Conservation (phyloP, 23 tunicate genomes). For the Trididemnum nubilum region DNA sequence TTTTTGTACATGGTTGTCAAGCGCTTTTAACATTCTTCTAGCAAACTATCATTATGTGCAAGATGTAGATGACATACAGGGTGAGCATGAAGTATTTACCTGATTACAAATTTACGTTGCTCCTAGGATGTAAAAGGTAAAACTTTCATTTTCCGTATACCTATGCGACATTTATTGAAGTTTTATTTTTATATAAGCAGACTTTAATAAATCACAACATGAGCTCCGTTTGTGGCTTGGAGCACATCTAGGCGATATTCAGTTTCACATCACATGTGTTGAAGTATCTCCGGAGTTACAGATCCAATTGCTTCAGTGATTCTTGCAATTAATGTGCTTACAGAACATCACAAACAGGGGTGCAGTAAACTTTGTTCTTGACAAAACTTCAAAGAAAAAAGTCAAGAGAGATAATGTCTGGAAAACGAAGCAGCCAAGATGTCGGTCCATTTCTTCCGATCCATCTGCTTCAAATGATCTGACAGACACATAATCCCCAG, state of each 20-base stretch:
- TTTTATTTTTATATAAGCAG: neutral
- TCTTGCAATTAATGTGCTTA: neutral
- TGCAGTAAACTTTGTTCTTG: too few relatives aligned
- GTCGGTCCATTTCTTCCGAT: conserved; percentile 13
- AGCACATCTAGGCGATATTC: neutral
- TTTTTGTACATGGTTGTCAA: too few relatives aligned
- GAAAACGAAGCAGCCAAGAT: neutral
- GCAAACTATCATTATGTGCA: too few relatives aligned
- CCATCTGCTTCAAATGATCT: conserved; percentile 1
- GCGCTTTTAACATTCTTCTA: too few relatives aligned
- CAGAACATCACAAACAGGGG: neutral
- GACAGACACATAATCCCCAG: conserved; percentile 4
- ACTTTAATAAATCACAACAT: neutral
- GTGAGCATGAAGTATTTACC: too few relatives aligned
- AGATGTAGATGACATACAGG: too few relatives aligned
- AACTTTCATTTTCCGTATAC: too few relatives aligned
- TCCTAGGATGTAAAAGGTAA: too few relatives aligned
- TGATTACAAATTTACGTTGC: too few relatives aligned
- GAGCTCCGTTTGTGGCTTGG: too few relatives aligned
- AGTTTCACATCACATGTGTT: neutral
- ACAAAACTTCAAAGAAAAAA: too few relatives aligned
- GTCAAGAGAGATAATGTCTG: neutral
- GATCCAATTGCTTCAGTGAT: conserved; percentile 4
- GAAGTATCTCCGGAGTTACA: conserved; percentile 9
- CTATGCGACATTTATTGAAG: neutral